Conservation (phyloP, 2,113 vertebrate species). For the Rhegmatorhina hoffmannsi region DNA sequence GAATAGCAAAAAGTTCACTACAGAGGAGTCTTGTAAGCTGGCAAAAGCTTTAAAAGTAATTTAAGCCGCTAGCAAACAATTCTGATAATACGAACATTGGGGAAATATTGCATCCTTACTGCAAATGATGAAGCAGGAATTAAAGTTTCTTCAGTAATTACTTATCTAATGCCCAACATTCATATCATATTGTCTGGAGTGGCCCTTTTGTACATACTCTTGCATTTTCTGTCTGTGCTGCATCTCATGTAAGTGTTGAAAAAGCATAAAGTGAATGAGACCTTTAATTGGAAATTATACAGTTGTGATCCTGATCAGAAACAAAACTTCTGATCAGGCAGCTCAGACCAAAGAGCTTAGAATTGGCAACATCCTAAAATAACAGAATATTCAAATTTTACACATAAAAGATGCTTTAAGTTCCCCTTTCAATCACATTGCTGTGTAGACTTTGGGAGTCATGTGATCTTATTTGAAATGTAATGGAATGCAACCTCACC, state of each 20-base stretch:
- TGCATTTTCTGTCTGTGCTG: background rate
- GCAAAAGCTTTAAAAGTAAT: background rate
- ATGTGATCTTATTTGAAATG: background rate
- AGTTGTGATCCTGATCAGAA: background rate
- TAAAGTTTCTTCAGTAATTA: background rate
- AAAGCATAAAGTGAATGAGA: background rate
- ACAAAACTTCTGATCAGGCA: background rate
- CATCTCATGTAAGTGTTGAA: background rate
- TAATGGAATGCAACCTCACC: background rate
- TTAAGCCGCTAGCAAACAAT: background rate
- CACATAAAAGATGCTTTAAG: background rate
- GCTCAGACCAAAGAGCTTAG: background rate
- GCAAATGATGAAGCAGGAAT: background rate
- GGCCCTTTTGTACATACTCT: background rate
- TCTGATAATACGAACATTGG: background rate
- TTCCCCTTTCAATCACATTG: background rate
- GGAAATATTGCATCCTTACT: background rate
- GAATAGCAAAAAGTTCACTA: background rate
- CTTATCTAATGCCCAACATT: background rate
- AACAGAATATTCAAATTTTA: constrained; percentile 33
- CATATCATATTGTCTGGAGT: background rate
- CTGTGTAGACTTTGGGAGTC: background rate
- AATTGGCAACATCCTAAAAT: background rate
- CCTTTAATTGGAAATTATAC: background rate
- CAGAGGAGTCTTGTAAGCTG: background rate